Conservation (phyloP, 2,888 invertebrate species). For the Agriopis marginaria region DNA sequence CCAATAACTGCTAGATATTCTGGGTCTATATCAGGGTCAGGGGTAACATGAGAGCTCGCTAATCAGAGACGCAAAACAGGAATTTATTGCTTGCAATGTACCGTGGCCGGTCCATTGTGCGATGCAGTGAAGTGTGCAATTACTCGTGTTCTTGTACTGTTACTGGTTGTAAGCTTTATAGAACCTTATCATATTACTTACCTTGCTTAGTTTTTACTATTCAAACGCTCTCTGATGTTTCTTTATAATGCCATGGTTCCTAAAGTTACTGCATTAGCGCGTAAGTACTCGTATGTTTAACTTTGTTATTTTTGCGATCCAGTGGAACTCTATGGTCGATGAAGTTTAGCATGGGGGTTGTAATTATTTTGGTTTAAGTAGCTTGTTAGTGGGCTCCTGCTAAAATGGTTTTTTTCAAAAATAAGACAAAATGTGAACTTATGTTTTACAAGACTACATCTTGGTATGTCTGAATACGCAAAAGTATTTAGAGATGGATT, state of each 20-base stretch:
- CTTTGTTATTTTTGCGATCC: slow-evolving; percentile 12
- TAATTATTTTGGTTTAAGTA: not conserved
- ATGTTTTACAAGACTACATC: not conserved
- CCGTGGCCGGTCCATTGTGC: slow-evolving; percentile 81
- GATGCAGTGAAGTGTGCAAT: slow-evolving; percentile 79
- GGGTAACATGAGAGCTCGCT: slow-evolving; percentile 78
- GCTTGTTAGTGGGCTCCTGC: not conserved
- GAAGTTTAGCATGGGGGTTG: slow-evolving; percentile 8
- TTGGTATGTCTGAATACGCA: too few species aligned
- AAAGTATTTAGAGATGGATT: too few species aligned
- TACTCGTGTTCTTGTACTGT: slow-evolving; percentile 62
- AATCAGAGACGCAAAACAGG: slow-evolving; percentile 83
- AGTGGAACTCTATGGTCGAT: slow-evolving; percentile 9
- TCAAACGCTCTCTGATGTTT: not conserved
- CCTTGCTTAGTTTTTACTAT: not conserved
- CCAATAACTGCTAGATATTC: slow-evolving; percentile 51
- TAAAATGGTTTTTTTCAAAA: not conserved
- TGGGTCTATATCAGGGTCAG: slow-evolving; percentile 56
- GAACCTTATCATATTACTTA: slow-evolving; percentile 20
- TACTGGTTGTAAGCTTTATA: slow-evolving; percentile 32
- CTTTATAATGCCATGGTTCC: not conserved
- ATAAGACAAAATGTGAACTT: not conserved
- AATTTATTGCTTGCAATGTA: slow-evolving; percentile 82
- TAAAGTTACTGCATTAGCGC: not conserved
- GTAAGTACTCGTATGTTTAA: not conserved